phyloP scores from a whole-genome alignment of 2,888 invertebrate species.

The Acleris sparsana region DNA sequence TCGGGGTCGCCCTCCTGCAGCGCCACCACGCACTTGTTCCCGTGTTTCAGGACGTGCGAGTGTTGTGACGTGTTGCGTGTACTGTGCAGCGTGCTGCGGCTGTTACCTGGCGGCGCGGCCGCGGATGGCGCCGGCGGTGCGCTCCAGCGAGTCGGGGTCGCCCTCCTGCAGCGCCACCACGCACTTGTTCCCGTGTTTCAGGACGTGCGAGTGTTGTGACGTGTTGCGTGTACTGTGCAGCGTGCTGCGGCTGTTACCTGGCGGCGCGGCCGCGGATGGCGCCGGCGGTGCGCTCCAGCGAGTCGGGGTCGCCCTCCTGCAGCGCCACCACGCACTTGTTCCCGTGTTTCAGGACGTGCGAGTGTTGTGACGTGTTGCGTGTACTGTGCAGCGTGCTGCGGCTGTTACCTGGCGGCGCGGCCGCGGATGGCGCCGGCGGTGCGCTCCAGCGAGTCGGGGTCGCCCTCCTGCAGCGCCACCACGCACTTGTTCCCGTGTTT shows the following conservation, averaged over 20 bases:
- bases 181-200: neutral
- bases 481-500: neutral
- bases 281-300: constrained; percentile 95
- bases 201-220: neutral
- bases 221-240: neutral
- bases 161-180: constrained; percentile 93
- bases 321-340: constrained; percentile 84
- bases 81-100: neutral
- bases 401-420: constrained; percentile 86
- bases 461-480: constrained; percentile 94
- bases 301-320: constrained; percentile 96
- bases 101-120: constrained; percentile 90
- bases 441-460: constrained; percentile 95
- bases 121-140: constrained; percentile 97
- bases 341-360: neutral
- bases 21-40: constrained; percentile 77
- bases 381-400: neutral
- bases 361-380: neutral
- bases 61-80: neutral
- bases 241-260: constrained; percentile 51
- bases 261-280: constrained; percentile 97
- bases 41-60: neutral
- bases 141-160: constrained; percentile 95
- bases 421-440: constrained; percentile 98
- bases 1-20: constrained; percentile 97